Base-by-base conservation (phyloP, 1,140 invertebrate species). In the Ctenoplectra terminalis region DNA sequence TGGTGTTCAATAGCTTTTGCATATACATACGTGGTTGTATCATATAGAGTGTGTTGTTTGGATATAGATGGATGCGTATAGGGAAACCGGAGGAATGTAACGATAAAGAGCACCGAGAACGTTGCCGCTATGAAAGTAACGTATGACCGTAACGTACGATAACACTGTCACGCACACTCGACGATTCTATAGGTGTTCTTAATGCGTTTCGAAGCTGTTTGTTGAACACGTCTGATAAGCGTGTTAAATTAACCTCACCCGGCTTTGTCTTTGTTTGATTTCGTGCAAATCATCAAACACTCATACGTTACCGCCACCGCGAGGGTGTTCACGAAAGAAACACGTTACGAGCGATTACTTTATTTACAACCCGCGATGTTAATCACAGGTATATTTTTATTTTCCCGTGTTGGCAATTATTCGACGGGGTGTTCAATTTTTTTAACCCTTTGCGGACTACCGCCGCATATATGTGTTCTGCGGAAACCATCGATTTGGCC, bases 121-220 rank as follows among this genome's bases (percentile, higher is more conserved):
- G 23, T 50, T 48, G 43, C 48, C 46, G 37, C 48, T 37, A 56
- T 67, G 74, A 67, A 76, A 66, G 58, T 76, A 76, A 76, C 29
- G 58, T 75, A 64, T 64, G 73, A 54, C 60, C 73, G 73, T 75
- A 64, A 75, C 63, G 76, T 79, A 71, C 66, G 76, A 70, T 70
- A 70, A 79, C 29, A 71, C 46, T 70, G 52, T 79, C 64, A 70
- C 76, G 76, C 76, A 78, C 52, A 79, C 29, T 60, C 46, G 66
- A 50, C 46, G 54, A 79, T 79, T 61, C 40, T 46, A 29, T 60
- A 48, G 37, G 40, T 71, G 43, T 71, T 60, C 67, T 71, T 79
- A 71, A 70, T 79, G 43, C 40, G 48, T 80, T 66, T 76, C 74
- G 64, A 50, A 67, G 26, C 23, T 52, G 70, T 67, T 67, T 43